phyloP scores from a whole-genome alignment of 2,113 vertebrate species.

The Rousettus leschenaultii region DNA sequence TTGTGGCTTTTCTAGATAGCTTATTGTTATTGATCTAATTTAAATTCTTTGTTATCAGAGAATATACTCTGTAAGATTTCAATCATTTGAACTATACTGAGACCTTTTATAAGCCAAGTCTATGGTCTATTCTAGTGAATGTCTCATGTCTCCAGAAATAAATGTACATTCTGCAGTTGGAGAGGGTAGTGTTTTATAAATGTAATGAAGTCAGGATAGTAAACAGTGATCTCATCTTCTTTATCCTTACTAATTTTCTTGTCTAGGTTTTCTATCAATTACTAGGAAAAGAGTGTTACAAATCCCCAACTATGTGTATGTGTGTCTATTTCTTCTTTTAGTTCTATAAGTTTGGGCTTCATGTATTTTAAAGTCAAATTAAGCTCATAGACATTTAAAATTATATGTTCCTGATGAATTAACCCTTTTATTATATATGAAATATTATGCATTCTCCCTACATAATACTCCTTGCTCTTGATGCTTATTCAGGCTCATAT shows the following conservation, averaged over 20 bases:
- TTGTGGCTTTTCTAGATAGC: not conserved
- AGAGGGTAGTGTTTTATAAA: not conserved
- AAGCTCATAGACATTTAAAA: not conserved
- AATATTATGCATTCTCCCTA: not conserved
- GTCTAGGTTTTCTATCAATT: not conserved
- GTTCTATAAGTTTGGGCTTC: not conserved
- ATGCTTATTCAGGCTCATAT: not conserved
- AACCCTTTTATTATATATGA: not conserved
- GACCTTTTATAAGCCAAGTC: not conserved
- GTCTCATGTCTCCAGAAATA: not conserved
- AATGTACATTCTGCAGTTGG: not conserved
- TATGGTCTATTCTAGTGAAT: not conserved
- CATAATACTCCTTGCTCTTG: not conserved
- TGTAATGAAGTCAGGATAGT: not conserved
- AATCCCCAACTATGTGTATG: not conserved
- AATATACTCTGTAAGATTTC: not conserved
- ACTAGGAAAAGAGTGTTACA: not conserved
- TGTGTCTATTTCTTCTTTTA: not conserved
- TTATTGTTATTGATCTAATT: not conserved
- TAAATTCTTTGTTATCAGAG: not conserved
- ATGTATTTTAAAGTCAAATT: conserved; percentile 12
- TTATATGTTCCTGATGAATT: not conserved
- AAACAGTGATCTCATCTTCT: not conserved
- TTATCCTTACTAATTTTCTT: not conserved
- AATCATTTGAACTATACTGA: not conserved